Percentiles rank a stretch among this genome's conserved stretches.
phyloP scores from a whole-genome alignment of 2,113 vertebrate species.

The Tretioscincus oriximinensis region DNA sequence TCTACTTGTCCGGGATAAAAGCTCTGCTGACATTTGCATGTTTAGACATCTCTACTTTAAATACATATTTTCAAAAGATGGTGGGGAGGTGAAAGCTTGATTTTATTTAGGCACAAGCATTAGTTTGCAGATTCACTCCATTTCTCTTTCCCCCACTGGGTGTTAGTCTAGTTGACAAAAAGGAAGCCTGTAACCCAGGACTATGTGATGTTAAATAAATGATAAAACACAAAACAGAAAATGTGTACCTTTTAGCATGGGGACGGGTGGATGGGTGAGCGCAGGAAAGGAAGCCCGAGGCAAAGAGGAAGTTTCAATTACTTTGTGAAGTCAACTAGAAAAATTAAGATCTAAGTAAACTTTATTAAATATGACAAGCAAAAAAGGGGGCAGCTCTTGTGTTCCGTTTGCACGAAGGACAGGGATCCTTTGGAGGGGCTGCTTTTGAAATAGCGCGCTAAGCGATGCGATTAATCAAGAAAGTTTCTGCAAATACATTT shows the following conservation, averaged over 20 bases:
- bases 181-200: neutral
- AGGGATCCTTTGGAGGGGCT: slow-evolving; percentile 9
- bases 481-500: neutral
- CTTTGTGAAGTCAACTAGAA: slow-evolving; percentile 81
- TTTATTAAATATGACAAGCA: slow-evolving; percentile 80
- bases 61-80: too few species aligned
- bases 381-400: slow-evolving; percentile 68
- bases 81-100: slow-evolving; percentile 1
- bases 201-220: slow-evolving; percentile 72
- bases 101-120: slow-evolving; percentile 50
- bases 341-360: slow-evolving; percentile 81
- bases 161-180: slow-evolving; percentile 35
- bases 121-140: slow-evolving; percentile 53
- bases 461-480: neutral
- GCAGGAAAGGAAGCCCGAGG: slow-evolving; percentile 21
- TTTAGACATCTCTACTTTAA: slow-evolving; percentile 40
- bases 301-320: slow-evolving; percentile 83
- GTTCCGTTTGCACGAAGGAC: slow-evolving; percentile 52
- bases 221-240: slow-evolving; percentile 8
- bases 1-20: slow-evolving; percentile 33
- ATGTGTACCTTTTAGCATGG: slow-evolving; percentile 49
- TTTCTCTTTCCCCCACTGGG: slow-evolving; percentile 47
- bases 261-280: neutral
- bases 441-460: neutral
- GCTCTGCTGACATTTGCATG: neutral